Conservation (phyloP, 64 coral and sea anemone genomes). For the Catalaphyllia jardinei region DNA sequence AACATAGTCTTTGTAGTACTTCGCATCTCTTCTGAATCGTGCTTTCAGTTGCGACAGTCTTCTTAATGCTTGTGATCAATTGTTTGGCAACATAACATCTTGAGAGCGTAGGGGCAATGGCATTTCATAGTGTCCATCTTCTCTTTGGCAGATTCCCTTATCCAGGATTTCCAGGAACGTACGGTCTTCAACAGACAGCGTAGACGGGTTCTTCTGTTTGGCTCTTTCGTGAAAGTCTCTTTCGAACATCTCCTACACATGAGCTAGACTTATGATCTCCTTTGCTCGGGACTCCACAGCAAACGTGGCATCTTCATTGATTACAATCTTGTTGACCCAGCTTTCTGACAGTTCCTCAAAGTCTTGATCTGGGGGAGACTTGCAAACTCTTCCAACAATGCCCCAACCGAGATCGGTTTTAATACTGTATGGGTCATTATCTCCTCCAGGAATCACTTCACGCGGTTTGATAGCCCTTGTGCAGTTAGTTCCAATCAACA, state of each 20-base stretch:
- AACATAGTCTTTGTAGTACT: constrained; percentile 10
- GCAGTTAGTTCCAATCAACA: constrained; percentile 64
- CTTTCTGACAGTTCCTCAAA: too few relatives aligned
- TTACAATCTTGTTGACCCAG: too few relatives aligned
- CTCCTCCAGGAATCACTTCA: constrained; percentile 61
- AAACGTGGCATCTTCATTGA: too few relatives aligned
- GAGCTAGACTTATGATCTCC: too few relatives aligned
- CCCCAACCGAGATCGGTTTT: constrained; percentile 66
- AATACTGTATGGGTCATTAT: constrained; percentile 55
- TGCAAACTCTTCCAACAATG: constrained; percentile 61
- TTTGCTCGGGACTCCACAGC: too few relatives aligned
- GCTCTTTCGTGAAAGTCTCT: too few relatives aligned
- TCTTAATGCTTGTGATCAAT: background rate
- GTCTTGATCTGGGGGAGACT: too few relatives aligned
- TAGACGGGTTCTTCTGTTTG: background rate
- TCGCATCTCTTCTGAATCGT: constrained; percentile 10
- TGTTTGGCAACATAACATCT: constrained; percentile 11
- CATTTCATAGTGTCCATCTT: constrained; percentile 16
- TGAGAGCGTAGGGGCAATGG: background rate
- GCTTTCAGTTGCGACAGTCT: constrained; percentile 22
- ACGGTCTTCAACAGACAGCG: constrained; percentile 21
- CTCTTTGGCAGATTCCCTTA: background rate
- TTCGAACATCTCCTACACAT: too few relatives aligned
- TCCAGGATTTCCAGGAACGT: background rate
- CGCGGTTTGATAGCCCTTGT: constrained; percentile 65